Evolutionary conservation across 2,888 invertebrate genomes (phyloP), one percentile per base, ranked within the genome.

Genomic region (Buathra laborator): DNA sequence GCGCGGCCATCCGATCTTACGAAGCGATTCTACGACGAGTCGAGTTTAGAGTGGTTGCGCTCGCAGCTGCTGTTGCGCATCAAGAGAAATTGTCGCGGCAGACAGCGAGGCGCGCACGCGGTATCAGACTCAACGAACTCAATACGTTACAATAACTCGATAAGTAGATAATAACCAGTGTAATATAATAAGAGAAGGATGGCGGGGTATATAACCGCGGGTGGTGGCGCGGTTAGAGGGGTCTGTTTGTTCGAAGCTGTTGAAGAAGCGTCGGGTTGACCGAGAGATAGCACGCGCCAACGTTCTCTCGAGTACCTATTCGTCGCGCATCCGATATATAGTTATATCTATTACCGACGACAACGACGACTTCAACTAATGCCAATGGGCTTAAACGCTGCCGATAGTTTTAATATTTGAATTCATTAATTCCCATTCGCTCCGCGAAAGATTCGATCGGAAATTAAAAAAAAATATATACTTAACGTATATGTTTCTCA

Each of bases 101-200:
- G 82, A 79, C 85, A 79, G 79, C 79, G 24, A 75, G 82, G 79
- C 75, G 85, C 82, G 82, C 75, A 79, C 66, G 72, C 77, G 66
- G 89, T 91, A 91, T 91, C 92, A 89, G 87, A 88, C 89, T 88
- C 91, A 92, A 93, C 89, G 88, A 90, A 90, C 90, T 90, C 90
- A 89, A 90, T 90, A 90, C 89, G 90, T 89, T 80, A 90, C 90
- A 92, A 92, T 92, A 90, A 92, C 90, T 87, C 91, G 91, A 93
- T 93, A 91, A 92, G 92, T 91, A 93, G 90, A 92, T 92, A 93
- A 92, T 93, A 91, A 91, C 89, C 86, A 89, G 86, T 88, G 76
- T 92, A 92, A 92, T 92, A 91, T 89, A 91, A 92, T 92, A 92
- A 93, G 89, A 91, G 72, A 64, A 62, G 90, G 56, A 29, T 46